Percentiles rank a stretch among this genome's conserved stretches.
These are phyloP conservation scores for Pocillopora damicornis DNA, from an alignment of 64 coral and sea anemone genomes.

Conservation along the genomic window DNA sequence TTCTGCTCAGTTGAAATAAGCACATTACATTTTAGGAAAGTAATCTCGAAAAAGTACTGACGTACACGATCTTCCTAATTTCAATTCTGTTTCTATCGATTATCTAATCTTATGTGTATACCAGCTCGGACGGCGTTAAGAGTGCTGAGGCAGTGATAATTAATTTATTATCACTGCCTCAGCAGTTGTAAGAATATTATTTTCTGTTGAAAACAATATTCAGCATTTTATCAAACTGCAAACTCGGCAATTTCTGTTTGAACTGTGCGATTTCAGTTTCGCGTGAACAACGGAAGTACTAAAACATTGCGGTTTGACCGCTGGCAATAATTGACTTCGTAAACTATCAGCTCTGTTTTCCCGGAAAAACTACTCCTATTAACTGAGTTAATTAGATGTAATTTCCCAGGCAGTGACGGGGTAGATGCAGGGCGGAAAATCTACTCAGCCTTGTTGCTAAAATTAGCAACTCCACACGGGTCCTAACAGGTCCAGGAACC, in stretches of 20 bases:
- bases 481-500: neutral
- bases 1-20: no score
- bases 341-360: neutral
- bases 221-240: neutral
- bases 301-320: neutral
- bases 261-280: conserved; percentile 3
- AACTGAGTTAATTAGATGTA: neutral
- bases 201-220: neutral
- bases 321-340: neutral
- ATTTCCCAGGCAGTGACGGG: neutral
- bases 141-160: neutral
- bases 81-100: no score
- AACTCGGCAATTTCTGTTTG: neutral
- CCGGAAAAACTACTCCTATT: neutral
- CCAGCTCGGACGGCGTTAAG: neutral
- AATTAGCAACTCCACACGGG: neutral
- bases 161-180: neutral
- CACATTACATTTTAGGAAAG: no score
- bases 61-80: no score
- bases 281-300: neutral
- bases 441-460: neutral
- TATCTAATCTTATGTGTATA: no score
- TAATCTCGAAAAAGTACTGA: no score
- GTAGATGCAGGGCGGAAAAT: neutral
- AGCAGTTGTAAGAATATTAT: neutral